Evolutionary conservation across 2,797 vertebrate genomes (phyloP).

Genomic region (Bradypodion pumilum): DNA sequence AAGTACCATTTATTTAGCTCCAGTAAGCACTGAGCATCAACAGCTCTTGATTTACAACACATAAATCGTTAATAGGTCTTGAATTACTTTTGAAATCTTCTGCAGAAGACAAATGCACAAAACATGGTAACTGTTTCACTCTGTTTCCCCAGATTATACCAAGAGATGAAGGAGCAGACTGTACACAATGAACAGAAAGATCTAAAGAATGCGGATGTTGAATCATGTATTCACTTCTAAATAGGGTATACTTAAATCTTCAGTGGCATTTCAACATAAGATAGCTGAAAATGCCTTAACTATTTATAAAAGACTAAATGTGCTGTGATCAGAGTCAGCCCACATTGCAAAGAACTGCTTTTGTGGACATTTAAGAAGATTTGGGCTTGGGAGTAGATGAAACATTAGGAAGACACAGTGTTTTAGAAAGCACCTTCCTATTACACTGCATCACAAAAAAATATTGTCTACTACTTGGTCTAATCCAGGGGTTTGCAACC

Average conservation of each 20-base stretch:
- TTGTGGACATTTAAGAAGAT: background rate
- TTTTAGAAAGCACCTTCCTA: background rate
- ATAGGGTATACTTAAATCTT: background rate
- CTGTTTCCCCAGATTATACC: background rate
- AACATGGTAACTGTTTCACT: too few relatives aligned
- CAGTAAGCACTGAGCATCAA: background rate
- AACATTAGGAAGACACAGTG: background rate
- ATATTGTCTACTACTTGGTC: too few relatives aligned
- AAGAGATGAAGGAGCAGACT: too few relatives aligned
- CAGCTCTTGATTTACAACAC: background rate
- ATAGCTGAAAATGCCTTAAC: background rate
- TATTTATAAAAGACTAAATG: background rate
- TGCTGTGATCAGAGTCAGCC: background rate
- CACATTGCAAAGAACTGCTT: background rate
- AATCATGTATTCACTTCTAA: background rate
- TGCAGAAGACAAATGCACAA: background rate
- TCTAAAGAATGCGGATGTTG: background rate
- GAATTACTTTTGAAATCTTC: background rate
- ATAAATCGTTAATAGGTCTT: background rate
- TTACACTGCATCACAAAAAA: too few relatives aligned
- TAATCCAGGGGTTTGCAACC: too few relatives aligned
- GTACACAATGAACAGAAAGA: background rate
- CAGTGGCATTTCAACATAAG: background rate
- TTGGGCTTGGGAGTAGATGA: background rate
- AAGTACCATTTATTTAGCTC: constrained; percentile 13